phyloP scores from a whole-genome alignment of 2,888 invertebrate genomes.

The Iphiclides podalirius region DNA sequence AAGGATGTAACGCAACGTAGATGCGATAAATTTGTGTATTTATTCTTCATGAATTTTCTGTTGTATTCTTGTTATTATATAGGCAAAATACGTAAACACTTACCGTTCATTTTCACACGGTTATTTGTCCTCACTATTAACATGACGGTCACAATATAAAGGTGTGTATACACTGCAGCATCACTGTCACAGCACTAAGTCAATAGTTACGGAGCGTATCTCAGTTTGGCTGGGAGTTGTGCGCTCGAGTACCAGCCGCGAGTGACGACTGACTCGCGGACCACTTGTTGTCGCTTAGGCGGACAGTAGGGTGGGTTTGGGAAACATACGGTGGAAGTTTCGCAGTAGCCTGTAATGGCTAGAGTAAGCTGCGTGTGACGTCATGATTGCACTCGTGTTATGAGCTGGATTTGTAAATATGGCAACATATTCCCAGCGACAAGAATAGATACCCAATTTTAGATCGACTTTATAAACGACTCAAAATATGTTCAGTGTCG shows the following conservation, averaged over 20 bases:
- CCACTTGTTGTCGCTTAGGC: constrained; percentile 5
- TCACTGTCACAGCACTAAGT: constrained; percentile 64
- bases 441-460: too few relatives aligned
- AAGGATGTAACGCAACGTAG: too few relatives aligned
- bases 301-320: constrained; percentile 9
- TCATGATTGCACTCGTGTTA: constrained; percentile 2
- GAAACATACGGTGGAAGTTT: constrained; percentile 12
- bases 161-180: constrained; percentile 51
- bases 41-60: too few relatives aligned
- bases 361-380: background rate
- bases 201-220: background rate
- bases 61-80: too few relatives aligned
- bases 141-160: constrained; percentile 47
- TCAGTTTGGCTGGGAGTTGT: background rate
- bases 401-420: background rate
- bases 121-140: constrained; percentile 51
- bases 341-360: constrained; percentile 3
- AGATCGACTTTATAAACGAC: too few relatives aligned
- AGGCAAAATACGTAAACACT: too few relatives aligned
- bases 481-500: too few relatives aligned
- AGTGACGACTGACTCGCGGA: constrained; percentile 35
- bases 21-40: too few relatives aligned
- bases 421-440: too few relatives aligned
- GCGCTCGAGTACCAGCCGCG: constrained; percentile 42
- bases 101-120: constrained; percentile 64